A percentile compares a stretch with the other conserved stretches of the same genome.
Conservation (phyloP, 2,113 vertebrate genomes). For the Bubo scandiacus region DNA sequence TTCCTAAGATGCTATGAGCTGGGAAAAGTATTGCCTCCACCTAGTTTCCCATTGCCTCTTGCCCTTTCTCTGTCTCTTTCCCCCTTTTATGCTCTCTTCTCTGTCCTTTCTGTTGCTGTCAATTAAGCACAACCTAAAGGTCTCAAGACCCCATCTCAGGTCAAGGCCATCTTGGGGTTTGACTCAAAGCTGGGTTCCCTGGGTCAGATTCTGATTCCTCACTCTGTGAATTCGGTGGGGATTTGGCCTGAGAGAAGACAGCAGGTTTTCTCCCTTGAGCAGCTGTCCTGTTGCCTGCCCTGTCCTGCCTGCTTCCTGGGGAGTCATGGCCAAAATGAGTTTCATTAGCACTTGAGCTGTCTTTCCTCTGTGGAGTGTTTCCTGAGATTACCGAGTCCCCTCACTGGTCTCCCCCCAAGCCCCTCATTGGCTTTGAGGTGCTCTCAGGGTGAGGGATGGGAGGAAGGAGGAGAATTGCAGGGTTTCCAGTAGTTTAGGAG, state of each 20-base stretch:
- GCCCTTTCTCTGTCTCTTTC: background rate
- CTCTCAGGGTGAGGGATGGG: background rate
- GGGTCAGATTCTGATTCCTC: background rate
- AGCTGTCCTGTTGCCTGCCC: background rate
- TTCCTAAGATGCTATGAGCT: conserved; percentile 7
- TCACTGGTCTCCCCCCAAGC: background rate
- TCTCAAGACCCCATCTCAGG: background rate
- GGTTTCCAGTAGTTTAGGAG: conserved; percentile 40
- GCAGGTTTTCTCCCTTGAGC: background rate
- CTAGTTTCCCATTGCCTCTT: background rate
- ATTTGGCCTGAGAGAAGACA: background rate
- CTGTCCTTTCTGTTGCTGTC: background rate
- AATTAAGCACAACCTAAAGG: background rate
- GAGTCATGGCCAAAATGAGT: background rate
- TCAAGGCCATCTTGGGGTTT: background rate
- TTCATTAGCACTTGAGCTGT: background rate
- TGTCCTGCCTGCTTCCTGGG: background rate
- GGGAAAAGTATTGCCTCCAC: background rate
- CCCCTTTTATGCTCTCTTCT: background rate
- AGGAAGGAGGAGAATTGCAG: background rate
- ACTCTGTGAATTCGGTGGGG: background rate
- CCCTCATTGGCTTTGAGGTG: background rate
- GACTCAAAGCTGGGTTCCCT: background rate
- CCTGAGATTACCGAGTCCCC: background rate
- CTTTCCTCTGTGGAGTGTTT: background rate